These are phyloP conservation scores for Heliconius ismenius DNA, from an alignment of 2,888 invertebrate species.

Conservation along the genomic window DNA sequence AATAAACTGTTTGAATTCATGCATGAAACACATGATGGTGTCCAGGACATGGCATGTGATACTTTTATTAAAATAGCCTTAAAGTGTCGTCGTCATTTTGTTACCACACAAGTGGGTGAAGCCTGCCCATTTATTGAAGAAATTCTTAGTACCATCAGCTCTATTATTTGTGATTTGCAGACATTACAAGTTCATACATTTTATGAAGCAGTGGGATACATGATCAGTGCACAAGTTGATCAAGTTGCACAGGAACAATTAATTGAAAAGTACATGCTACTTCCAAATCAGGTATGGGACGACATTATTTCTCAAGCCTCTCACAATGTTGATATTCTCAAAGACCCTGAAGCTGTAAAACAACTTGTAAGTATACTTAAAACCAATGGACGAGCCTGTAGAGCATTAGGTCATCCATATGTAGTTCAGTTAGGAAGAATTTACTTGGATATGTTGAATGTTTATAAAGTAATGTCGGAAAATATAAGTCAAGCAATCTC, in stretches of 20 bases:
- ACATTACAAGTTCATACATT: constrained; percentile 99
- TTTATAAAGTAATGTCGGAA: constrained; percentile 98
- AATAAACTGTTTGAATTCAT: constrained; percentile 99
- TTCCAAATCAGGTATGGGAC: constrained; percentile 99
- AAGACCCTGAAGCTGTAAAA: constrained; percentile 97
- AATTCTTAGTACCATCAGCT: constrained; percentile 96
- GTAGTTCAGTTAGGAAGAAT: constrained; percentile 97
- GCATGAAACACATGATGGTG: constrained; percentile 99
- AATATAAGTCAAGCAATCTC: constrained; percentile 97
- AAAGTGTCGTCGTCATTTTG: constrained; percentile 99
- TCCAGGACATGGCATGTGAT: constrained; percentile 99
- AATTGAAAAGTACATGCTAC: constrained; percentile 98
- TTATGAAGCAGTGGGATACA: constrained; percentile 99
- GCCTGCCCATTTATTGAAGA: constrained; percentile 99
- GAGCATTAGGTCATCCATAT: constrained; percentile 97
- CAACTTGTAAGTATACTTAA: constrained; percentile 98
- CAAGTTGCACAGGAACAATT: constrained; percentile 94
- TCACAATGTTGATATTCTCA: constrained; percentile 97
- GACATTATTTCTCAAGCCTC: constrained; percentile 98
- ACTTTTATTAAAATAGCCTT: constrained; percentile 99
- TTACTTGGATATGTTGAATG: constrained; percentile 99
- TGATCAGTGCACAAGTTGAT: constrained; percentile 98
- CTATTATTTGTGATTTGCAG: constrained; percentile 99
- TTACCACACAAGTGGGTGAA: constrained; percentile 97
- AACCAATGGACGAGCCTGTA: constrained; percentile 99